Conservation (phyloP, 2,113 vertebrate genomes). For the Carettochelys insculpta region DNA sequence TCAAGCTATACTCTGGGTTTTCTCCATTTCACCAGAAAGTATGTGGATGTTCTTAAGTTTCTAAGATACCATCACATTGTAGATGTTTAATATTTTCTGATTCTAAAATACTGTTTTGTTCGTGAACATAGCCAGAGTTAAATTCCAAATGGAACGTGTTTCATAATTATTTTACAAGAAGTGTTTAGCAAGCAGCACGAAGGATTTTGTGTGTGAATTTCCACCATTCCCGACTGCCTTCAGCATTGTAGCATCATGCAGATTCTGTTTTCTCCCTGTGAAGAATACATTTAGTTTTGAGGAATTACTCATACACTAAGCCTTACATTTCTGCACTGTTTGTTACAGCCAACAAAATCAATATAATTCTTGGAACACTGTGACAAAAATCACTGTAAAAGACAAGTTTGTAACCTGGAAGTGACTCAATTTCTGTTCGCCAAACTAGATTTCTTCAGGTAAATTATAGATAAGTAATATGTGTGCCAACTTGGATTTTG, state of each 20-base stretch:
- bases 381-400: fast-evolving
- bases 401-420: background rate
- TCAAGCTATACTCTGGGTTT: background rate
- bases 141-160: background rate
- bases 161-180: background rate
- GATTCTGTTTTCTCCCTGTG: background rate
- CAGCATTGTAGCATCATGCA: fast-evolving
- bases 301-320: background rate
- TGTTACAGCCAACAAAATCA: background rate
- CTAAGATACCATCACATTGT: background rate
- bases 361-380: fast-evolving
- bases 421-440: background rate
- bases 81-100: background rate
- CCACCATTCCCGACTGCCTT: fast-evolving
- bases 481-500: fast-evolving
- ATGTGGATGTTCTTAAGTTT: background rate
- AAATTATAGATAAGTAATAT: fast-evolving
- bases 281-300: background rate
- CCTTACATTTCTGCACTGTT: background rate
- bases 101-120: background rate
- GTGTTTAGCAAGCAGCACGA: fast-evolving
- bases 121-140: background rate
- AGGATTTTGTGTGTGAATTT: background rate
- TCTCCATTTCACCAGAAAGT: background rate
- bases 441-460: background rate